Evolutionary conservation across 1,140 invertebrate species (phyloP), one percentile per base, ranked within the genome.

Genomic region (Drosophila sucinea): DNA sequence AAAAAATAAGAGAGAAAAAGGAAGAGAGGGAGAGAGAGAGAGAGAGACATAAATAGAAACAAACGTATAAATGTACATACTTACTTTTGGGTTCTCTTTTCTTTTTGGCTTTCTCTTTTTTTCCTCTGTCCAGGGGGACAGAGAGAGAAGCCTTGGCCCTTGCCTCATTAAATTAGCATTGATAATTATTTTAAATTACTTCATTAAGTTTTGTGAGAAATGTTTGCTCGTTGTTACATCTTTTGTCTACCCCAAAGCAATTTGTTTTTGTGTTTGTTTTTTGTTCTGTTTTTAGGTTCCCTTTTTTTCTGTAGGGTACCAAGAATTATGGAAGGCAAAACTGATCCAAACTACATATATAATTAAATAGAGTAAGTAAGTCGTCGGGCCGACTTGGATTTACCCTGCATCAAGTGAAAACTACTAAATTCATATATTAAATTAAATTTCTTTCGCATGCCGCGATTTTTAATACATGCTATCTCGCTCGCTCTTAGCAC

Each of bases 141-240:
- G 30, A 30, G 11, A 11, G 4, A 10, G 11, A 3, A 51, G 69
- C 63, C 56, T 66, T 75, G 56, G 56, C 41, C 67, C 60, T 64
- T 54, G 62, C 62, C 84, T 80, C 80, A 89, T 87, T 84, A 84
- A 87, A 87, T 87, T 87, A 87, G 84, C 84, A 87, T 87, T 89
- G 77, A 84, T 80, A 87, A 87, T 87, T 87, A 87, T 87, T 89
- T 87, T 87, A 84, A 87, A 87, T 87, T 89, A 78, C 76, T 87
- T 89, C 73, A 89, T 89, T 84, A 89, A 89, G 84, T 84, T 51
- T 58, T 89, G 84, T 87, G 80, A 87, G 81, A 89, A 89, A 87
- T 89, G 83, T 89, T 81, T 61, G 44, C 75, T 60, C 57, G 58
- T 62, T 72, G 60, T 35, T 70, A 66, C 67, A 60, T 60, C 67